phyloP scores from a whole-genome alignment of 2,113 vertebrate genomes.

The Perca fluviatilis region DNA sequence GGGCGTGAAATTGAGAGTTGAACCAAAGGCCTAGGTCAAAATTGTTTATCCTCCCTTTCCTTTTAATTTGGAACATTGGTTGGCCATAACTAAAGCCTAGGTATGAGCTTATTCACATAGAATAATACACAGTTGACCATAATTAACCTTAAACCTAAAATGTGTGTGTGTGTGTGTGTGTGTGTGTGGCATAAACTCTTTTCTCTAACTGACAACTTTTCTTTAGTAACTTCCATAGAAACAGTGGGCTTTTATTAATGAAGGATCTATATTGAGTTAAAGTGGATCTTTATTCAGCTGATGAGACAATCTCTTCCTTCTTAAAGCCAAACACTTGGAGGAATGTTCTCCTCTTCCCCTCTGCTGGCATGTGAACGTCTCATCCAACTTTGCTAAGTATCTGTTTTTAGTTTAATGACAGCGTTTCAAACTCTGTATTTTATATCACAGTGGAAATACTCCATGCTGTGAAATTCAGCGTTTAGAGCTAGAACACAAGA shows the following conservation, averaged over 20 bases:
- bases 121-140: conserved; percentile 41
- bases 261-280: conserved; percentile 10
- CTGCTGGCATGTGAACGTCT: conserved; percentile 64
- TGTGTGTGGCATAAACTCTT: background rate
- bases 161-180: background rate
- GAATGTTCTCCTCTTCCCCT: conserved; percentile 61
- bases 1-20: conserved; percentile 47
- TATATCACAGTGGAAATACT: conserved; percentile 62
- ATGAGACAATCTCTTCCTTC: conserved; percentile 36
- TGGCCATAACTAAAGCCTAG: conserved; percentile 40
- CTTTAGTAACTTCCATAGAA: background rate
- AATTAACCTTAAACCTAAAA: conserved; percentile 35
- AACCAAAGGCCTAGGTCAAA: conserved; percentile 53
- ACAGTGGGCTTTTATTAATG: background rate
- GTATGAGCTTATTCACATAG: conserved; percentile 28
- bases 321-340: conserved; percentile 54
- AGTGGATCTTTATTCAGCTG: conserved; percentile 32
- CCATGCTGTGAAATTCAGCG: conserved; percentile 46
- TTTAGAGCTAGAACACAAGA: conserved; percentile 37
- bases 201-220: background rate
- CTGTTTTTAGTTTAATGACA: conserved; percentile 75
- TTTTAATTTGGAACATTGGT: conserved; percentile 51
- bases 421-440: conserved; percentile 66
- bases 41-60: conserved; percentile 55
- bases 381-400: conserved; percentile 73